These are phyloP conservation scores for Salminus brasiliensis DNA, from an alignment of 2,113 vertebrate genomes.

Conservation along the genomic window DNA sequence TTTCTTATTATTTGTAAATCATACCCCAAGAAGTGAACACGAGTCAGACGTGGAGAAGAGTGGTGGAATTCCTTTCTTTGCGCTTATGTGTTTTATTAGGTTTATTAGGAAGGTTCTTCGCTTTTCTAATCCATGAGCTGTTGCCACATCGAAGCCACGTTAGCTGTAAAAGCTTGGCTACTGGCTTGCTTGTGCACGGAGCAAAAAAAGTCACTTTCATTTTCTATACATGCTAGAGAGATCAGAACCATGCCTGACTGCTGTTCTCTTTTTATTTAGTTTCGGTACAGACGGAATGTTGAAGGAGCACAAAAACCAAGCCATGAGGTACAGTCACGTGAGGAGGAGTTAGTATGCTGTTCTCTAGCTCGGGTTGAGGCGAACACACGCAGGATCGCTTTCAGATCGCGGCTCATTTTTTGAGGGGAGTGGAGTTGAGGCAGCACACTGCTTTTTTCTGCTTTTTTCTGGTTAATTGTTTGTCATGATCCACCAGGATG, in stretches of 20 bases:
- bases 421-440: conserved; percentile 15
- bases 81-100: conserved; percentile 3
- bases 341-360: not conserved
- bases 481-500: conserved; percentile 96
- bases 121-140: conserved; percentile 6
- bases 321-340: conserved; percentile 6
- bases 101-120: not conserved
- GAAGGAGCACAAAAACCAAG: conserved; percentile 10
- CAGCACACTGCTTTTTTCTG: conserved; percentile 54
- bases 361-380: not conserved
- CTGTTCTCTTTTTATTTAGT: not conserved
- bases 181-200: conserved; percentile 21
- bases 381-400: conserved; percentile 13
- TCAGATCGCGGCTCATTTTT: conserved; percentile 13
- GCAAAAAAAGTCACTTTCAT: conserved; percentile 35
- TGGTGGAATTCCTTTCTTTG: not conserved
- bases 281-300: conserved; percentile 22
- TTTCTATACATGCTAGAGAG: conserved; percentile 55
- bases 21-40: conserved; percentile 46
- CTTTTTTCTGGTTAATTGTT: conserved; percentile 80
- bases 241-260: conserved; percentile 44
- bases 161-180: conserved; percentile 27
- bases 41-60: conserved; percentile 48
- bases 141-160: conserved; percentile 29
- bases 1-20: conserved; percentile 10